A percentile compares a stretch with the other conserved stretches of the same genome.
Evolutionary conservation across 2,888 invertebrate species (phyloP).

Genomic region (Anarsia innoxiella): DNA sequence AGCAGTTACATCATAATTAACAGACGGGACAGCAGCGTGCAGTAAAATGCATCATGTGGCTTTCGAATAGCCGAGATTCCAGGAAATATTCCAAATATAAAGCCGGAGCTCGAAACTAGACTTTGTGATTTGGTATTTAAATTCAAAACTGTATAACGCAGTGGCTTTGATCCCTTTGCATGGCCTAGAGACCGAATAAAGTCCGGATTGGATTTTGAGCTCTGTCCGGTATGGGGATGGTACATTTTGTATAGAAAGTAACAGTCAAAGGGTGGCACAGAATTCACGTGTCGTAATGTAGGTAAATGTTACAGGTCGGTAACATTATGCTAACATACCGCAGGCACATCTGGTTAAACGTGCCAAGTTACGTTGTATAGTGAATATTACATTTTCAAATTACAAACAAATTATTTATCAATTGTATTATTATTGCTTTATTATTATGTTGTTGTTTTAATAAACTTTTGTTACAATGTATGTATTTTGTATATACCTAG

Average conservation of each 20-base stretch:
- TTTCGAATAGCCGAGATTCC: constrained; percentile 10
- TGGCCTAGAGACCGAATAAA: constrained; percentile 2
- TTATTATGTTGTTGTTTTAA: too few relatives aligned
- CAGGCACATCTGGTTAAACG: too few relatives aligned
- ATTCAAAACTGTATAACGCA: constrained; percentile 3
- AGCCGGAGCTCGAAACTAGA: constrained; percentile 1
- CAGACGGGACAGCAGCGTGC: constrained; percentile 25
- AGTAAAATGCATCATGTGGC: constrained; percentile 17
- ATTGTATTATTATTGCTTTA: too few relatives aligned
- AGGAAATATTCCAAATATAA: constrained; percentile 5
- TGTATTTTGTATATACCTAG: too few relatives aligned
- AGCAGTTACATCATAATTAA: constrained; percentile 33
- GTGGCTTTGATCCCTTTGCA: constrained; percentile 4
- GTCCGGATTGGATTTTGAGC: constrained; percentile 1
- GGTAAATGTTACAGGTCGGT: constrained; percentile 24
- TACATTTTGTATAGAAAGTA: not conserved
- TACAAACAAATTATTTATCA: too few relatives aligned
- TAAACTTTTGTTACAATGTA: too few relatives aligned
- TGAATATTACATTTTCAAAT: too few relatives aligned
- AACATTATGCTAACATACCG: constrained; percentile 19
- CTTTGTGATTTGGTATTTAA: constrained; percentile 4
- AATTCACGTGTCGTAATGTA: constrained; percentile 13
- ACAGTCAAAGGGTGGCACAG: not conserved
- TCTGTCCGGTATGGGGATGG: not conserved
- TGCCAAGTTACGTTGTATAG: too few relatives aligned